Base-by-base conservation (phyloP, 2,113 vertebrate genomes). In the Gadus chalcogrammus region DNA sequence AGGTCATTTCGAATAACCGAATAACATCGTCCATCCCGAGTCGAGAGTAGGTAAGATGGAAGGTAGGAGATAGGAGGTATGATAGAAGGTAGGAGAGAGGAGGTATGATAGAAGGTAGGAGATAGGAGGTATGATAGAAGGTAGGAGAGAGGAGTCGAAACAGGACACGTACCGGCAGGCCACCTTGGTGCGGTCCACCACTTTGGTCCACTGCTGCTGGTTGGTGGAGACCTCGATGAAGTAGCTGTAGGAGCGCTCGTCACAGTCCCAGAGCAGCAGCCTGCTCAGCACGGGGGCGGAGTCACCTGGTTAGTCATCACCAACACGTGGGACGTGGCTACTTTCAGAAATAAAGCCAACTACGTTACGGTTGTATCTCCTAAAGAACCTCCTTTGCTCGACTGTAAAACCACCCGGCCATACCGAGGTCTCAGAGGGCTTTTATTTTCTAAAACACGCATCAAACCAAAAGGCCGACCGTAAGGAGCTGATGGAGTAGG, bases 191-290 rank as follows among this genome's bases (percentile, higher is more conserved):
- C 94, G 93, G 85, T 99, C 97, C 0, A 94, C 91, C 73, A 99
- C 95, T 90, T 92, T 95, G 1, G 91, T 94, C 97, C 97, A 99
- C 73, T 96, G 94, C 69, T 99, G 97, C 91, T 98, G 97, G 77
- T 98, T 95, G 1, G 94, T 93, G 71, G 97, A 99, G 63, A 97
- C 91, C 71, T 99, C 97, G 1, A 98, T 89, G 64, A 98, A 99
- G 81, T 98, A 99, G 69, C 96, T 99, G 80, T 99, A 99, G 81
- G 95, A 98, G 24, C 97, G 94, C 67, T 99, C 96, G 27, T 99
- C 97, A 79, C 97, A 99, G 89, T 99, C 97, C 97, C 97, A 99
- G 64, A 99, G 93, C 2, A 99, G 85, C 72, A 99, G 91, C 89
- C 97, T 99, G 83, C 2, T 3, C 66, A 48, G 4, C 0, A n/a